Base-by-base conservation (phyloP, 2,113 vertebrate species). In the Eretmochelys imbricata region DNA sequence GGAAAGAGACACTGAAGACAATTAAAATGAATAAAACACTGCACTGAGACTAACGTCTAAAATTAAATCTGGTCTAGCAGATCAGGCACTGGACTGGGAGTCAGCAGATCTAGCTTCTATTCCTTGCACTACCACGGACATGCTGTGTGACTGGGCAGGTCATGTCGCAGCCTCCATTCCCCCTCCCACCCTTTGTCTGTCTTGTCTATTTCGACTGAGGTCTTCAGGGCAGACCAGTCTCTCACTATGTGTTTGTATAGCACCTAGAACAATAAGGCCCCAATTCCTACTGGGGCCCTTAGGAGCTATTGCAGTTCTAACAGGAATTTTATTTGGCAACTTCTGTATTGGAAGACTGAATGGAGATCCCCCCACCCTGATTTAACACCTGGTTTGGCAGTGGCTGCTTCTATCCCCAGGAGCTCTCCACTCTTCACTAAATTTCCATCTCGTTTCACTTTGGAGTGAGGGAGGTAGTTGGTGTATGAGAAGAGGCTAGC, bases 11-110 rank as follows among this genome's bases (percentile, higher is more conserved):
- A 22, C 49, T 89, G 31, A 42, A 78, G 79, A 55, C 25, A 78
- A 76, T 72, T 55, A 91, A 88, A 35, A 94, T 69, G 90, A 95
- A 93, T 76, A 84, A 93, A 85, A 48, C 2, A 29, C 27, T 17
- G 4, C 5, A n/a, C 42, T 72, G 76, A 90, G 49, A 91, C 82
- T 55, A 49, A 84, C 10, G 53, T 22, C 31, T 38, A 1, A 35
- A 48, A 86, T 86, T 90, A 78, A 48, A 13, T 16, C 59, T 75
- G 38, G 51, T 31, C 29, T 75, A 35, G 57, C 2, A 84, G 31
- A 35, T 87, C 80, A 93, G 12, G 59, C 1, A 55, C 20, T 78
- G 75, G 46, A 62, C 79, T 93, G 29, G 65, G 85, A 88, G 91
- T 1, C 9, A 0, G 0, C 35, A 46, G 16, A 20, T 25, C 35